phyloP scores from a whole-genome alignment of 2,797 vertebrate genomes.

The Crypturellus tataupa region DNA sequence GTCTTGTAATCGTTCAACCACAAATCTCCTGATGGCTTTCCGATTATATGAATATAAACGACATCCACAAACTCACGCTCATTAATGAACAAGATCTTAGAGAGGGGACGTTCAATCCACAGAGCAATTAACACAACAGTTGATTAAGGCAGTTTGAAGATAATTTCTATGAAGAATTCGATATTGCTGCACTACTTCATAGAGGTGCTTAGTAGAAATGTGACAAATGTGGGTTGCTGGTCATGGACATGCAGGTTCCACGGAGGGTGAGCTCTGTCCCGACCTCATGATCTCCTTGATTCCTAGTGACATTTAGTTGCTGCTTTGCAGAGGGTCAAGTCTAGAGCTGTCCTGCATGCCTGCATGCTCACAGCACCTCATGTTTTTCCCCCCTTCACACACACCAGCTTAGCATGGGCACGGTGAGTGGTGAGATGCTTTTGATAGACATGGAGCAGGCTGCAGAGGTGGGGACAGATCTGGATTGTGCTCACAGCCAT shows the following conservation, averaged over 20 bases:
- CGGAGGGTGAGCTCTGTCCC: neutral
- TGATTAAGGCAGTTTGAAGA: constrained; percentile 41
- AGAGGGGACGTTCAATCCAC: constrained; percentile 37
- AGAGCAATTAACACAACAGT: constrained; percentile 64
- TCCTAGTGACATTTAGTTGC: neutral
- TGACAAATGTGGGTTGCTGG: neutral
- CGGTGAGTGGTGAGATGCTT: neutral
- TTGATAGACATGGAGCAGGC: neutral
- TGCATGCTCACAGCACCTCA: neutral
- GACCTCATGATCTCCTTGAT: neutral
- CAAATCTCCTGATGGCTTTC: constrained; percentile 21
- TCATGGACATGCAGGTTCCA: neutral
- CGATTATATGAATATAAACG: constrained; percentile 3
- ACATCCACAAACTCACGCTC: neutral
- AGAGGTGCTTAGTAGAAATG: neutral
- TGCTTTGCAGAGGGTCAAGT: neutral
- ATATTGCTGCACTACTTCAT: neutral
- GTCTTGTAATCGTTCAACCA: neutral
- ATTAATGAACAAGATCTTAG: constrained; percentile 46
- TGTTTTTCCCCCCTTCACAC: neutral
- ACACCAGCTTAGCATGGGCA: neutral
- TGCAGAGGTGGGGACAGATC: neutral
- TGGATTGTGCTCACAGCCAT: neutral
- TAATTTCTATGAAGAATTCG: constrained; percentile 29
- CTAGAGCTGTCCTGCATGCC: neutral